These are phyloP conservation scores for Glossosoma conforme DNA, from an alignment of 1,140 invertebrate species.

Conservation along the genomic window DNA sequence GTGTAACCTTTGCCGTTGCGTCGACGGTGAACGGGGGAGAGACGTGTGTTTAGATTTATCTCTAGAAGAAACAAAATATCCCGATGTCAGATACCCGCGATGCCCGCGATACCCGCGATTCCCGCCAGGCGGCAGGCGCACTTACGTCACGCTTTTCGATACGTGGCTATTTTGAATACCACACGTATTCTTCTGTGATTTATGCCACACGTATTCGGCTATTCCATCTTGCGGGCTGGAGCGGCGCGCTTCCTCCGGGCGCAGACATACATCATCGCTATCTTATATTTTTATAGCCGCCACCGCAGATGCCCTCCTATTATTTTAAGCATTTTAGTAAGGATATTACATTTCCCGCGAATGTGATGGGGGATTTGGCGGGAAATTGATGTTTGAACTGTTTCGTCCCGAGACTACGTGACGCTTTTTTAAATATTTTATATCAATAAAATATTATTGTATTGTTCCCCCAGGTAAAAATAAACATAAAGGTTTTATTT, in stretches of 20 bases:
- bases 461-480: too few species aligned
- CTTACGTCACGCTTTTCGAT: constrained; percentile 21
- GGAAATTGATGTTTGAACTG: constrained; percentile 30
- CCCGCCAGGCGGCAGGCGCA: neutral
- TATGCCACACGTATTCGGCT: constrained; percentile 20
- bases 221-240: constrained; percentile 14
- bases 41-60: constrained; percentile 12
- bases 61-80: constrained; percentile 20
- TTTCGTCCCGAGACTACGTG: constrained; percentile 24
- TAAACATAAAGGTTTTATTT: too few species aligned
- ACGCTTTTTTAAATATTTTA: constrained; percentile 23
- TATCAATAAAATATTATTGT: neutral
- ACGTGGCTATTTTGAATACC: constrained; percentile 26
- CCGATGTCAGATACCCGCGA: constrained; percentile 11
- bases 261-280: constrained; percentile 29
- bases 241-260: constrained; percentile 10
- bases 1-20: too few species aligned
- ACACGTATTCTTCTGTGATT: constrained; percentile 30
- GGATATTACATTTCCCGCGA: constrained; percentile 25
- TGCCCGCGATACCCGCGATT: neutral
- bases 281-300: constrained; percentile 32
- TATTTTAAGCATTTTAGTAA: constrained; percentile 30
- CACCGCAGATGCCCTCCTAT: constrained; percentile 28
- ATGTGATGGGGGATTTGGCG: constrained; percentile 25
- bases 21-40: too few species aligned